Evolutionary conservation across 2,888 invertebrate species (phyloP).

Genomic region (Herminia tarsipennalis): DNA sequence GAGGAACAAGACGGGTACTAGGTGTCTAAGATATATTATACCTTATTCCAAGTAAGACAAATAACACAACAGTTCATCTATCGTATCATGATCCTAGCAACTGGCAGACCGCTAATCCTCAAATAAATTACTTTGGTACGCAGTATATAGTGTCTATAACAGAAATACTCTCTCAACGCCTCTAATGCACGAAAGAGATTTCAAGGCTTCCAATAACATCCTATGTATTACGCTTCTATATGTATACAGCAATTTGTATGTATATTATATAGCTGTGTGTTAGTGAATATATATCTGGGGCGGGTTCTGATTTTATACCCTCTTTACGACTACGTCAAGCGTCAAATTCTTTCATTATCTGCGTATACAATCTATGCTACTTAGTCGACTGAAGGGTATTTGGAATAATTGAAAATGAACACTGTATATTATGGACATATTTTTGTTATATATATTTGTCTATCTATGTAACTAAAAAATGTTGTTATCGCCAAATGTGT

Average conservation of each 20-base stretch:
- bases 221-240: background rate
- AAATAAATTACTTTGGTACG: constrained; percentile 36
- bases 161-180: constrained; percentile 22
- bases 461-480: no score
- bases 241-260: background rate
- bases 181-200: constrained; percentile 16
- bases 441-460: no score
- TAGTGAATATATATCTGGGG: background rate
- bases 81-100: constrained; percentile 1
- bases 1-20: no score
- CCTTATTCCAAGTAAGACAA: no score
- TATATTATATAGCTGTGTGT: background rate
- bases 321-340: no score
- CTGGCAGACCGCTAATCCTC: constrained; percentile 29
- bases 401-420: no score
- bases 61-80: background rate
- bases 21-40: no score
- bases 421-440: no score
- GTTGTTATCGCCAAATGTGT: no score
- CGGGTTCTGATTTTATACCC: background rate
- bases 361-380: no score
- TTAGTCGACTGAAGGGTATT: no score
- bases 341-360: no score
- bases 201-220: constrained; percentile 1
- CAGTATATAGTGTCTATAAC: constrained; percentile 27